A percentile compares a stretch with the other conserved stretches of the same genome.
These are phyloP conservation scores for Triplophysa yarkandensis DNA, from an alignment of 2,797 vertebrate genomes.

Conservation along the genomic window DNA sequence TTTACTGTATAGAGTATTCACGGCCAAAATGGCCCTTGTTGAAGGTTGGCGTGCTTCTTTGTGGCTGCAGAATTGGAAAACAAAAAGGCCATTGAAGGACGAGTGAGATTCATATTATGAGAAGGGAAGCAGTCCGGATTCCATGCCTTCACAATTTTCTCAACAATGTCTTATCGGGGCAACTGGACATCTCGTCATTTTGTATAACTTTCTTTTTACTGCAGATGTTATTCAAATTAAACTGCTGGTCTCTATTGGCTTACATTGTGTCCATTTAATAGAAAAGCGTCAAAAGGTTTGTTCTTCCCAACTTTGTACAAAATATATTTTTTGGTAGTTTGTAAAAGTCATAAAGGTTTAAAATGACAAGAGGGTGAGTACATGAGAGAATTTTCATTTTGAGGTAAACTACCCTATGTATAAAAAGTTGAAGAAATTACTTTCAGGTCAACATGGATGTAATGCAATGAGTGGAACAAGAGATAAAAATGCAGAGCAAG, in stretches of 20 bases:
- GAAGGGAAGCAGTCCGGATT: slow-evolving; percentile 46
- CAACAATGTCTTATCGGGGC: slow-evolving; percentile 31
- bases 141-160: slow-evolving; percentile 35
- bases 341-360: no score
- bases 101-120: slow-evolving; percentile 52
- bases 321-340: no score
- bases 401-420: no score
- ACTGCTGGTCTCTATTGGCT: no score
- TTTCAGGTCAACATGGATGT: not conserved
- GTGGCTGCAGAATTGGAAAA: slow-evolving; percentile 27
- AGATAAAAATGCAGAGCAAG: not conserved
- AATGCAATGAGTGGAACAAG: not conserved
- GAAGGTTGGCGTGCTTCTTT: slow-evolving; percentile 8
- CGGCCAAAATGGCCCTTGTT: slow-evolving; percentile 3
- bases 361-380: no score
- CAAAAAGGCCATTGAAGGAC: slow-evolving; percentile 55
- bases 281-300: no score
- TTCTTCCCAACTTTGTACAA: no score
- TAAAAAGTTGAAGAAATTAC: no score
- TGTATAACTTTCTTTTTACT: no score
- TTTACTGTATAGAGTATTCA: slow-evolving; percentile 6
- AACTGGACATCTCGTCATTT: not conserved
- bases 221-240: not conserved
- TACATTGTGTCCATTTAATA: no score
- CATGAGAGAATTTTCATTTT: no score